Percentiles rank a stretch among this genome's conserved stretches.
phyloP scores from a whole-genome alignment of 2,888 invertebrate species.

The Macrosoma leucophasiata region DNA sequence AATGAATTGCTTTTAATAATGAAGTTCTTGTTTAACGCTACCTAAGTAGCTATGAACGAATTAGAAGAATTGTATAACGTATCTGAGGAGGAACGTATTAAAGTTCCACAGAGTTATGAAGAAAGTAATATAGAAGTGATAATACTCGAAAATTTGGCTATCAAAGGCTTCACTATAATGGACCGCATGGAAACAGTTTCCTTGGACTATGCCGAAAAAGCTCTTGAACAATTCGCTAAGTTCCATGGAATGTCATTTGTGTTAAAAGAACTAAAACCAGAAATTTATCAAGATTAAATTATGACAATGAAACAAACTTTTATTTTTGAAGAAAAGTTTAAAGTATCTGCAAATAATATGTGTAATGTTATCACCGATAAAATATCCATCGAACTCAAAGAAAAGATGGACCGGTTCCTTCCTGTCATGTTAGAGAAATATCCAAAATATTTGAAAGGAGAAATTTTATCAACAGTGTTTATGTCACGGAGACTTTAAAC shows the following conservation, averaged over 20 bases:
- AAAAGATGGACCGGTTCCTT: too few species aligned
- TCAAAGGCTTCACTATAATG: constrained; percentile 35
- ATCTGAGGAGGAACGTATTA: constrained; percentile 31
- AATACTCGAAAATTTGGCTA: constrained; percentile 37
- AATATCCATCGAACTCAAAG: too few species aligned
- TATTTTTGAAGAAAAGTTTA: too few species aligned
- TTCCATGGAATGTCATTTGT: constrained; percentile 44
- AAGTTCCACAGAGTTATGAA: constrained; percentile 31
- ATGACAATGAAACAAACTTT: constrained; percentile 27
- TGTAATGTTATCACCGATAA: too few species aligned
- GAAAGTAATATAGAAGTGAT: constrained; percentile 33
- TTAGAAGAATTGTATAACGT: constrained; percentile 34
- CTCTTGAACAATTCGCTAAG: constrained; percentile 41
- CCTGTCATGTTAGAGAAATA: too few species aligned
- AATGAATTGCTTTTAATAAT: too few species aligned
- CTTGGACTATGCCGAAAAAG: constrained; percentile 36
- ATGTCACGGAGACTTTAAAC: too few species aligned
- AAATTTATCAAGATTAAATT: constrained; percentile 34
- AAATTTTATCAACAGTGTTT: too few species aligned
- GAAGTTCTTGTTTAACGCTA: constrained; percentile 42
- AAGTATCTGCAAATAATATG: too few species aligned
- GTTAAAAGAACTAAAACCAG: constrained; percentile 31
- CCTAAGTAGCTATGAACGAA: constrained; percentile 30
- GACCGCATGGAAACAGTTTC: constrained; percentile 37
- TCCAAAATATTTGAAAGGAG: too few species aligned